Evolutionary conservation across 2,888 invertebrate species (phyloP).

Genomic region (Ectemnius continuus): DNA sequence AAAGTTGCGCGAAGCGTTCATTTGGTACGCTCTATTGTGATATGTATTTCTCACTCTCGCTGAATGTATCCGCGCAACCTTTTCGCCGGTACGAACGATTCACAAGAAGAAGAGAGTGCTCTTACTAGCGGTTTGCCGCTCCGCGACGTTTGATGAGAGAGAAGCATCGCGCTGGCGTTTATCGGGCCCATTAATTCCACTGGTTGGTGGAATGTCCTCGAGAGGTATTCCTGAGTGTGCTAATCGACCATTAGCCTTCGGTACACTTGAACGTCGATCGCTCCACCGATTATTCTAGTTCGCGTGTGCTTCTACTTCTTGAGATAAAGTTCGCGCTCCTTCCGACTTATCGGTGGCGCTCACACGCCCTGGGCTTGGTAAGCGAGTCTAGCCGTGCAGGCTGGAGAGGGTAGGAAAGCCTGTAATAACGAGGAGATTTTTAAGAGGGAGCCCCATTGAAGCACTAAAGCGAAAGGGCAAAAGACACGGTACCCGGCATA

Average conservation of each 20-base stretch:
- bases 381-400: neutral
- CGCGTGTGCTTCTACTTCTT: neutral
- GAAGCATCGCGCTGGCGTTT: neutral
- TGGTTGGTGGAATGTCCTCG: neutral
- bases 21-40: no score
- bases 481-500: conserved; percentile 56
- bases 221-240: neutral
- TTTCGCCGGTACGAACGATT: no score
- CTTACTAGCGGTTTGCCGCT: no score
- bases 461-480: conserved; percentile 21
- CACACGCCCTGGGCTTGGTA: no score
- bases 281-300: no score
- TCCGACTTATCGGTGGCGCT: no score
- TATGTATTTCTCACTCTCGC: no score
- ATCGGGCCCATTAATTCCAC: conserved; percentile 6
- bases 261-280: neutral
- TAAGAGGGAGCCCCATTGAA: conserved; percentile 9
- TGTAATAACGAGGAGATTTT: neutral
- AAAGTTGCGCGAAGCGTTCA: neutral
- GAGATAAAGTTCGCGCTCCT: neutral
- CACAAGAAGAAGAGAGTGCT: no score
- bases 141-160: no score
- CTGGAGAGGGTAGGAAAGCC: neutral
- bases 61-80: no score
- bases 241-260: conserved; percentile 6